Evolutionary conservation across 2,888 invertebrate species (phyloP).

Genomic region (Kuschelorhynchus macadamiae): DNA sequence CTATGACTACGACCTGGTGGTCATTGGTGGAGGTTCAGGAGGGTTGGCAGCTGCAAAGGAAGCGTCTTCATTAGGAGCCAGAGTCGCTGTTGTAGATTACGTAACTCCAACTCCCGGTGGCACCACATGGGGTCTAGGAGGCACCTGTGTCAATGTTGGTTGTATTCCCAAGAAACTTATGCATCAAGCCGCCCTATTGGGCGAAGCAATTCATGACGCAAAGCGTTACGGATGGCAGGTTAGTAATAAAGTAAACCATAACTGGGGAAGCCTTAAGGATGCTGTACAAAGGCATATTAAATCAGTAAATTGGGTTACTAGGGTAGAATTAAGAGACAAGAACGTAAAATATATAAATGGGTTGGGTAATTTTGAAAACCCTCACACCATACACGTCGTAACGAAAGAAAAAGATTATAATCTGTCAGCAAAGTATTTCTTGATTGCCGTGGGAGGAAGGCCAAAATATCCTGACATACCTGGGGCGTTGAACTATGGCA

Average conservation of each 20-base stretch:
- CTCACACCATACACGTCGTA: slow-evolving; percentile 81
- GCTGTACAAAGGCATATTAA: slow-evolving; percentile 91
- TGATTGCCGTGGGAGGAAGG: slow-evolving; percentile 94
- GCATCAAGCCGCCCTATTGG: slow-evolving; percentile 94
- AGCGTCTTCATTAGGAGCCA: slow-evolving; percentile 86
- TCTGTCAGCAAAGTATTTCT: slow-evolving; percentile 80
- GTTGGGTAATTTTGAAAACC: slow-evolving; percentile 82
- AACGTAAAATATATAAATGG: slow-evolving; percentile 92
- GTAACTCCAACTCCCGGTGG: slow-evolving; percentile 88
- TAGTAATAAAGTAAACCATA: slow-evolving; percentile 74
- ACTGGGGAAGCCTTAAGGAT: slow-evolving; percentile 82
- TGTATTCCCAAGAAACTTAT: slow-evolving; percentile 98
- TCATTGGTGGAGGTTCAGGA: slow-evolving; percentile 96
- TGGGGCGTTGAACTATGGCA: slow-evolving; percentile 86
- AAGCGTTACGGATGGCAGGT: slow-evolving; percentile 85
- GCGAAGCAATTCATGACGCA: slow-evolving; percentile 86
- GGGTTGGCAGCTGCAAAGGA: slow-evolving; percentile 96
- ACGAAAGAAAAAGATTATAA: slow-evolving; percentile 81
- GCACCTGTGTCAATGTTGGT: slow-evolving; percentile 97
- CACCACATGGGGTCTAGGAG: slow-evolving; percentile 95
- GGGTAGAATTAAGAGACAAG: slow-evolving; percentile 90
- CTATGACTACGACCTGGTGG: slow-evolving; percentile 90
- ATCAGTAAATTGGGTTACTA: slow-evolving; percentile 94
- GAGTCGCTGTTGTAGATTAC: slow-evolving; percentile 88
- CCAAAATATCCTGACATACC: slow-evolving; percentile 91